phyloP scores from a whole-genome alignment of 2,797 vertebrate species.

The Notolepis coatsorum region DNA sequence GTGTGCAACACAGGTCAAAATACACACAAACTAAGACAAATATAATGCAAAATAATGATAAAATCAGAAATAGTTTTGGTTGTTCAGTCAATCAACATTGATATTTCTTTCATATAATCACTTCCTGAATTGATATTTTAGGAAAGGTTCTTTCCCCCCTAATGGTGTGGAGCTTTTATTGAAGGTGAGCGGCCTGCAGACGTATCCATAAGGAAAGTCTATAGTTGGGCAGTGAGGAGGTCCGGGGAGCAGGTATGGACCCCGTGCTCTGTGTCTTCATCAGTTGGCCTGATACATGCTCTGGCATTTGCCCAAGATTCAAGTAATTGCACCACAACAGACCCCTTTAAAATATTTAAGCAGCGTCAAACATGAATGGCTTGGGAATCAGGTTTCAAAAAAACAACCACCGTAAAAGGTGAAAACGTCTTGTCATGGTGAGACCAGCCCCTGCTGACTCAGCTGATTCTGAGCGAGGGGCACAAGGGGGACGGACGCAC shows the following conservation, averaged over 20 bases:
- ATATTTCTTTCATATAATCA: not conserved
- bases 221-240: slow-evolving; percentile 12
- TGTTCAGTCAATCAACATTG: not conserved
- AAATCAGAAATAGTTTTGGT: not conserved
- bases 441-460: slow-evolving; percentile 42
- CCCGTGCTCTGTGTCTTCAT: slow-evolving; percentile 31
- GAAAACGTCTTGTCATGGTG: slow-evolving; percentile 58
- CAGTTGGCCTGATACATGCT: slow-evolving; percentile 66
- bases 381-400: slow-evolving; percentile 76
- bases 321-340: slow-evolving; percentile 78
- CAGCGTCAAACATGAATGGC: slow-evolving; percentile 67
- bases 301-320: slow-evolving; percentile 77
- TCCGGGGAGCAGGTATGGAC: not conserved
- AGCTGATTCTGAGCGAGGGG: slow-evolving; percentile 40
- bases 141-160: not conserved
- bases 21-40: not conserved
- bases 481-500: slow-evolving; percentile 6
- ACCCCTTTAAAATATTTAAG: slow-evolving; percentile 85
- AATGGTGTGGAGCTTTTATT: slow-evolving; percentile 5
- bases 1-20: slow-evolving; percentile 6
- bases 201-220: not conserved
- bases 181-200: slow-evolving; percentile 18
- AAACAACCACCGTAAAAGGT: slow-evolving; percentile 47
- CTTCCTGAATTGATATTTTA: not conserved
- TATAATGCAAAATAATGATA: not conserved